These are phyloP conservation scores for Agrotis ipsilon DNA, from an alignment of 2,888 invertebrate genomes.

Conservation along the genomic window DNA sequence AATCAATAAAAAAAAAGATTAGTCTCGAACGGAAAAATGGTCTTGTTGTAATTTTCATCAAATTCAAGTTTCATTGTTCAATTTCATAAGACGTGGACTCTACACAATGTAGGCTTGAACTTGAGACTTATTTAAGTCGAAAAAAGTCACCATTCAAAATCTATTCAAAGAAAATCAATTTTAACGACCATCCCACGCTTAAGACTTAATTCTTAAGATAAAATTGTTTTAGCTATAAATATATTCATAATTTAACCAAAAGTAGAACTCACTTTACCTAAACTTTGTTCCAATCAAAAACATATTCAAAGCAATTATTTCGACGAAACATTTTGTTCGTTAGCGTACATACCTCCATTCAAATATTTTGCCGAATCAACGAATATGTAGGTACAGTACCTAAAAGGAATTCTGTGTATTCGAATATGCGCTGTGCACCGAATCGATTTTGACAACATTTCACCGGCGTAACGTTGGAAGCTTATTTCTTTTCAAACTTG, in stretches of 20 bases:
- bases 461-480: slow-evolving; percentile 16
- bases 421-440: slow-evolving; percentile 50
- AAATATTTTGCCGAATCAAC: slow-evolving; percentile 33
- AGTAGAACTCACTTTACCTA: not conserved
- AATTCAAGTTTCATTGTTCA: too few relatives aligned
- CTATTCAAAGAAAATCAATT: not conserved
- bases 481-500: slow-evolving; percentile 44
- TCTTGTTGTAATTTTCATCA: too few relatives aligned
- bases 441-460: slow-evolving; percentile 56
- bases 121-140: not conserved
- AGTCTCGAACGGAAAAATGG: not conserved
- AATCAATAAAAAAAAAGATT: not conserved
- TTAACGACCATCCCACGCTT: not conserved
- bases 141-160: not conserved
- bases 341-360: not conserved
- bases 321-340: slow-evolving; percentile 3
- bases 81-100: not conserved
- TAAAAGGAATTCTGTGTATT: slow-evolving; percentile 54
- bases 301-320: slow-evolving; percentile 20
- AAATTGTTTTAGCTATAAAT: not conserved
- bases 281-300: not conserved
- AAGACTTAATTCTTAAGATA: not conserved
- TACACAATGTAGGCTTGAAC: not conserved
- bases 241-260: not conserved
- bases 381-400: slow-evolving; percentile 41